phyloP scores from a whole-genome alignment of 2,888 invertebrate genomes.

The Erebia ligea region DNA sequence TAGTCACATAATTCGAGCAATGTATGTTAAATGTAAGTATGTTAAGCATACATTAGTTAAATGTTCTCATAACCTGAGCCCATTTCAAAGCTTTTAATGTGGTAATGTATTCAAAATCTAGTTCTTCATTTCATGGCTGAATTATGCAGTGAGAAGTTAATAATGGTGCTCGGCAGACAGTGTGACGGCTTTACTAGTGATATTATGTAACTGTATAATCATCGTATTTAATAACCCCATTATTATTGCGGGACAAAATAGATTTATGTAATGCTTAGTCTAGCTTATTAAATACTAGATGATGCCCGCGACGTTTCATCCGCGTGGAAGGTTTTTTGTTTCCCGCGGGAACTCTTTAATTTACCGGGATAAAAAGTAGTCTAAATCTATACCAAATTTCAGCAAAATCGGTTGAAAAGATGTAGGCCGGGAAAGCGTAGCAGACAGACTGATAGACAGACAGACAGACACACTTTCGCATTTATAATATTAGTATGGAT shows the following conservation, averaged over 20 bases:
- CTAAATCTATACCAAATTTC: too few relatives aligned
- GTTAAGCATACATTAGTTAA: constrained; percentile 33
- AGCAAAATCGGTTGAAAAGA: too few relatives aligned
- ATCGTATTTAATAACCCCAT: background rate
- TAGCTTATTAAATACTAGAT: too few relatives aligned
- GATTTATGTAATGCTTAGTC: background rate
- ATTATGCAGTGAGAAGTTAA: constrained; percentile 28
- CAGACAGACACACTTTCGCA: too few relatives aligned
- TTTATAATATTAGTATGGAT: too few relatives aligned
- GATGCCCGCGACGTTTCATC: too few relatives aligned
- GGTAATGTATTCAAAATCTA: constrained; percentile 35
- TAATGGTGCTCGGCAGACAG: constrained; percentile 20
- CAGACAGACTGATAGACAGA: too few relatives aligned
- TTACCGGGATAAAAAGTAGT: too few relatives aligned
- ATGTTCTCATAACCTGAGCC: constrained; percentile 33
- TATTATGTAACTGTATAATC: constrained; percentile 4
- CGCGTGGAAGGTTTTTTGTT: too few relatives aligned
- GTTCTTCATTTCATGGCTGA: constrained; percentile 25
- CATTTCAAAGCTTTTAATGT: constrained; percentile 25
- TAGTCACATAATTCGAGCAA: background rate
- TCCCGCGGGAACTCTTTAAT: too few relatives aligned
- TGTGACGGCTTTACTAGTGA: constrained; percentile 5
- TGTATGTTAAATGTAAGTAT: too few relatives aligned
- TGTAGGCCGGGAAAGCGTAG: too few relatives aligned
- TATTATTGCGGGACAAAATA: background rate